These are phyloP conservation scores for Tetragnatha montana DNA, from an alignment of 2,888 invertebrate species.

Conservation along the genomic window DNA sequence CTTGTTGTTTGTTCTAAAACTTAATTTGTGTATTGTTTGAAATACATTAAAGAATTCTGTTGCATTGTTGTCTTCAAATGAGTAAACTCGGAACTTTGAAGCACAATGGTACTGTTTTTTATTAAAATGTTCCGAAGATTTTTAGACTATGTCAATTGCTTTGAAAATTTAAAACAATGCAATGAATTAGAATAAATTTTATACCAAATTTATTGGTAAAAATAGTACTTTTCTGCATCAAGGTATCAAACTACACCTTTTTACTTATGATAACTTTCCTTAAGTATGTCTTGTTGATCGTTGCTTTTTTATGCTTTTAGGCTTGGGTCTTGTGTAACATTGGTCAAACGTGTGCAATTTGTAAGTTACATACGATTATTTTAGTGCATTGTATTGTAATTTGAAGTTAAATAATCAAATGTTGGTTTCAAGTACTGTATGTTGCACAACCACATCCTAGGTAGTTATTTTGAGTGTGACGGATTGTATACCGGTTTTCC, in stretches of 20 bases:
- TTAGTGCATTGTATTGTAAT: constrained; percentile 14
- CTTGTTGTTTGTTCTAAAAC: too few relatives aligned
- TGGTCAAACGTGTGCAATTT: constrained; percentile 33
- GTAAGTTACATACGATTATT: constrained; percentile 15
- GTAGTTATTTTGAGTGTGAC: constrained; percentile 18
- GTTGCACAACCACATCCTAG: constrained; percentile 25
- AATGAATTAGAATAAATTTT: too few relatives aligned
- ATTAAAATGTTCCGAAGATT: too few relatives aligned
- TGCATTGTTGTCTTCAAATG: too few relatives aligned
- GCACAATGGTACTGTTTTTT: too few relatives aligned
- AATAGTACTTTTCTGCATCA: too few relatives aligned
- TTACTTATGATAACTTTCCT: not conserved
- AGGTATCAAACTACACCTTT: not conserved
- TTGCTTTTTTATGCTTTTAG: not conserved
- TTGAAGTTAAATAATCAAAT: constrained; percentile 36
- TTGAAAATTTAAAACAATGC: too few relatives aligned
- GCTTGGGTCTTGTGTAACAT: constrained; percentile 18
- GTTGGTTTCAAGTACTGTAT: constrained; percentile 34
- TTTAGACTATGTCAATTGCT: too few relatives aligned
- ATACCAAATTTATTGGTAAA: too few relatives aligned
- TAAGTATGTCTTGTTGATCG: not conserved
- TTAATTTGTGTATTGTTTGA: too few relatives aligned
- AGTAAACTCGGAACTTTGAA: too few relatives aligned
- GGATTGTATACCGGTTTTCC: constrained; percentile 48
- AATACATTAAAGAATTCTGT: too few relatives aligned